Conservation (phyloP, 2,888 invertebrate genomes). For the Arrhopalites spinosus region DNA sequence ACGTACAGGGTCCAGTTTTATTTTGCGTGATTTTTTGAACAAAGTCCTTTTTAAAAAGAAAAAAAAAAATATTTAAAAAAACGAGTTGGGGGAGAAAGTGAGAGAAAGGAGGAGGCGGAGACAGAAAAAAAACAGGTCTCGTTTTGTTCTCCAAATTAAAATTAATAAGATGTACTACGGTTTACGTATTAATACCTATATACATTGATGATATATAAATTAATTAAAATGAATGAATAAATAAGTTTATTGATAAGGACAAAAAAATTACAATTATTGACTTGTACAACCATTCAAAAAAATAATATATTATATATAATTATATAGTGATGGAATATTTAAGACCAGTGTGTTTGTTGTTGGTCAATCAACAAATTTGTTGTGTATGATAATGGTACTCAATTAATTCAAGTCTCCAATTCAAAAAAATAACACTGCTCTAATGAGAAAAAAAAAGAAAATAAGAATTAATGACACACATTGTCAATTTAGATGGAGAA, state of each 20-base stretch:
- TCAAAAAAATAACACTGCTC: conserved; percentile 13
- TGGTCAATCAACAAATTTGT: conserved; percentile 43
- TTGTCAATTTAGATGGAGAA: conserved; percentile 33
- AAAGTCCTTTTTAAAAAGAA: background rate
- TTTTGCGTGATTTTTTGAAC: conserved; percentile 34
- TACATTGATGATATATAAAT: background rate
- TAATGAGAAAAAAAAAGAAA: conserved; percentile 15
- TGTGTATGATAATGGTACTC: conserved; percentile 36
- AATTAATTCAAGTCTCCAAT: conserved; percentile 29
- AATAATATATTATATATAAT: background rate
- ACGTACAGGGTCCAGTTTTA: conserved; percentile 50
- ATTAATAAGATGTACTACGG: background rate
- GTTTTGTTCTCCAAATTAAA: background rate
- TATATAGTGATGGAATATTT: background rate
- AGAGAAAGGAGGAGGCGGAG: too few species aligned
- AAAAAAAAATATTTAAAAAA: background rate
- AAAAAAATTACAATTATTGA: background rate
- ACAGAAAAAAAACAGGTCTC: too few species aligned
- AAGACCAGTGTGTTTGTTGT: conserved; percentile 30
- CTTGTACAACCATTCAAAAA: background rate
- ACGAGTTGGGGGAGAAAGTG: too few species aligned
- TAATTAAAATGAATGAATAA: conserved; percentile 3
- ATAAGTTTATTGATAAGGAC: conserved; percentile 20
- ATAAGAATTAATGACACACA: conserved; percentile 21
- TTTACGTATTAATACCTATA: background rate